Conservation (phyloP, 2,888 invertebrate genomes). For the Eubasilissa splendida region DNA sequence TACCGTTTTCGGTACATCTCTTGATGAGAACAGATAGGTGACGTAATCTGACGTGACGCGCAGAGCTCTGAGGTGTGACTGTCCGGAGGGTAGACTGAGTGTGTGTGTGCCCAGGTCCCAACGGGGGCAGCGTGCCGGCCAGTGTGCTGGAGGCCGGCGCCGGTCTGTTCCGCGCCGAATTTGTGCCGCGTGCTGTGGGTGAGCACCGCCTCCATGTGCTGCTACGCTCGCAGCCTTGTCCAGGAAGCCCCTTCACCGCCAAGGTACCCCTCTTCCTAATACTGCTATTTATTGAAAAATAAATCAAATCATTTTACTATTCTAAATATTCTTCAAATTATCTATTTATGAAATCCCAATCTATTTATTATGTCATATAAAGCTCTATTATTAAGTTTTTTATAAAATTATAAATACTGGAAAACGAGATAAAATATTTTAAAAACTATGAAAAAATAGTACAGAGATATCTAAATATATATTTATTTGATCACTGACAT, state of each 20-base stretch:
- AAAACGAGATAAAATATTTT: too few species aligned
- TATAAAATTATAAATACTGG: background rate
- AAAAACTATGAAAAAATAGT: too few species aligned
- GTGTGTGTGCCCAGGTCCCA: conserved; percentile 79
- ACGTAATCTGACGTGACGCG: too few species aligned
- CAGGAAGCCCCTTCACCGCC: conserved; percentile 94
- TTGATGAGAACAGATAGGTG: too few species aligned
- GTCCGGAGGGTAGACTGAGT: conserved; percentile 36
- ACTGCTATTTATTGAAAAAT: background rate
- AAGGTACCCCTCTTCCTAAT: conserved; percentile 72
- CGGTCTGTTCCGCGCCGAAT: conserved; percentile 90
- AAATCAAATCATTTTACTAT: too few species aligned
- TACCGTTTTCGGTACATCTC: too few species aligned
- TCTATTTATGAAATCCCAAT: too few species aligned
- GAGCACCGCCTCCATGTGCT: conserved; percentile 92
- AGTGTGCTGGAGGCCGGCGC: conserved; percentile 89
- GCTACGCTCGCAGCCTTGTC: conserved; percentile 86
- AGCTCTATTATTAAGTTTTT: background rate
- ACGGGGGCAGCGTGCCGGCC: conserved; percentile 91
- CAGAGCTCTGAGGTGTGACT: background rate
- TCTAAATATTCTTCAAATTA: too few species aligned
- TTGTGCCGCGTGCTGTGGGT: conserved; percentile 91
- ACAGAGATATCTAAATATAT: too few species aligned
- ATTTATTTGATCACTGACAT: too few species aligned
- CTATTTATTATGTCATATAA: too few species aligned